phyloP scores from a whole-genome alignment of 2,797 vertebrate species.

The Crocodylus rhombifer region DNA sequence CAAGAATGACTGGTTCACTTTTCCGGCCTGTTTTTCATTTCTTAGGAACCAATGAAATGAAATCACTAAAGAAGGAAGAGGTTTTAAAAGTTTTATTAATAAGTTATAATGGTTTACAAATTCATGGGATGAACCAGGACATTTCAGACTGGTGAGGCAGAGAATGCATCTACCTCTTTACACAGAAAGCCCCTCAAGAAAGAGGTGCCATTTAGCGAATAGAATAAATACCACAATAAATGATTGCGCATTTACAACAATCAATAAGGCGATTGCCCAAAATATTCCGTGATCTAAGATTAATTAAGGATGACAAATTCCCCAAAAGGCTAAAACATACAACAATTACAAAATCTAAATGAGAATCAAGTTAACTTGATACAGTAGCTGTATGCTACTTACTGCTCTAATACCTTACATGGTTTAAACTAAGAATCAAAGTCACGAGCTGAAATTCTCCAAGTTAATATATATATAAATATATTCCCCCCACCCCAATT shows the following conservation, averaged over 20 bases:
- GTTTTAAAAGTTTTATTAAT: background rate
- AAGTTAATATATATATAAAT: background rate
- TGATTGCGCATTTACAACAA: conserved; percentile 31
- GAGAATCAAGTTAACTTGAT: conserved; percentile 13
- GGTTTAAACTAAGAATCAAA: conserved; percentile 22
- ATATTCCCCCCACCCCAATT: background rate
- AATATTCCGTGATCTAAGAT: conserved; percentile 42
- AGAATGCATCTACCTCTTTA: conserved; percentile 23
- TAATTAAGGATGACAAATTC: conserved; percentile 57
- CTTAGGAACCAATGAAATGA: conserved; percentile 24
- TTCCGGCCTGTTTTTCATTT: background rate
- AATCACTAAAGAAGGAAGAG: background rate
- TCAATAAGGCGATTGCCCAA: conserved; percentile 20
- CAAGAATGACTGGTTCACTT: conserved; percentile 23
- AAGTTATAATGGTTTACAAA: background rate
- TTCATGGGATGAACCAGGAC: background rate
- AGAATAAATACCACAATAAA: conserved; percentile 33
- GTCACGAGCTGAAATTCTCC: background rate
- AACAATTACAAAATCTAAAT: conserved; percentile 17
- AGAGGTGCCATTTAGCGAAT: conserved; percentile 38
- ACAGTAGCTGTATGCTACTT: conserved; percentile 7
- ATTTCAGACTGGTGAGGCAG: background rate
- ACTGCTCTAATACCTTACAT: background rate
- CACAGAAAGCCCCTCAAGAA: conserved; percentile 19
- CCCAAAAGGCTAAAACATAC: background rate